These are phyloP conservation scores for Rostratula benghalensis DNA, from an alignment of 2,113 vertebrate genomes.

Conservation along the genomic window DNA sequence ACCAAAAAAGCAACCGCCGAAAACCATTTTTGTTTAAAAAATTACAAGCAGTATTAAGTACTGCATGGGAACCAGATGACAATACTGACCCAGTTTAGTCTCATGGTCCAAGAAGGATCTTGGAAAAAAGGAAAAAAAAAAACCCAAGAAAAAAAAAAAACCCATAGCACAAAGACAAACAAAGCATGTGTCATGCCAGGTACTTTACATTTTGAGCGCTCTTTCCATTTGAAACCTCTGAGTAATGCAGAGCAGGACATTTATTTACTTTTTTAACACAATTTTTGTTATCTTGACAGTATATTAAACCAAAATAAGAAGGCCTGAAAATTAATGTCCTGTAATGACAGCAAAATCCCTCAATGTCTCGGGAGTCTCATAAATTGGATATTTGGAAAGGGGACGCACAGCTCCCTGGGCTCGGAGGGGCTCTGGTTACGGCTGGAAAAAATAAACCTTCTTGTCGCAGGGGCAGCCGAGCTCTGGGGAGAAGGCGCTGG, in stretches of 20 bases:
- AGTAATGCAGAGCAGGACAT: not conserved
- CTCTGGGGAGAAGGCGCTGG: conserved; percentile 21
- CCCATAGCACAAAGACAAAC: conserved; percentile 11
- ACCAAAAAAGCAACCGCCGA: not conserved
- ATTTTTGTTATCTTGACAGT: conserved; percentile 49
- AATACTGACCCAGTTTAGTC: conserved; percentile 3
- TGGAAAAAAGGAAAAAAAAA: not conserved
- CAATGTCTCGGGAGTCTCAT: not conserved
- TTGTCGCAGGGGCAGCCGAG: not conserved
- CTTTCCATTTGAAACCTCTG: not conserved
- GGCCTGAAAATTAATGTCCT: conserved; percentile 25
- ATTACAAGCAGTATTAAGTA: conserved; percentile 27
- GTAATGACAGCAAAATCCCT: conserved; percentile 16
- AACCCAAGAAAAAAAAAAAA: not conserved
- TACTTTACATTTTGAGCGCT: not conserved
- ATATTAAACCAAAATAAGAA: conserved; percentile 27
- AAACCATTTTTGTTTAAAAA: conserved; percentile 24
- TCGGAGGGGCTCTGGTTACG: conserved; percentile 54
- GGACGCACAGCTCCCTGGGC: not conserved
- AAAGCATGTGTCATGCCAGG: not conserved
- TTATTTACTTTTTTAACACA: not conserved
- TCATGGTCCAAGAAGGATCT: not conserved
- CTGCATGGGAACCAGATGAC: conserved; percentile 36
- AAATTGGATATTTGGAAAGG: conserved; percentile 14
- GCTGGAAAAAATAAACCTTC: conserved; percentile 28